Evolutionary conservation across 2,888 invertebrate species (phyloP).

Genomic region (Eledona agricola): DNA sequence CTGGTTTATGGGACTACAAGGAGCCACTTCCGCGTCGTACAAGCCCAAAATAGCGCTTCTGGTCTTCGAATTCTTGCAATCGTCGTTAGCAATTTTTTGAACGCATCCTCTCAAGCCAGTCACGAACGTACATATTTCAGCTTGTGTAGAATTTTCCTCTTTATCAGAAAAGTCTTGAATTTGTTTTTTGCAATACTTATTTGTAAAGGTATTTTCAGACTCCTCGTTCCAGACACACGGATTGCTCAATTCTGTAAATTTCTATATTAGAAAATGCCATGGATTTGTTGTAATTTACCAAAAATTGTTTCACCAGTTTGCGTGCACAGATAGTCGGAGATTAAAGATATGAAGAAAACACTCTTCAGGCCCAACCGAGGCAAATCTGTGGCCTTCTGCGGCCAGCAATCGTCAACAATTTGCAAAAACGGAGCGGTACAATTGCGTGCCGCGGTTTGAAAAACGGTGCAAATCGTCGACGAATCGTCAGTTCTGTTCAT

Average conservation of each 20-base stretch:
- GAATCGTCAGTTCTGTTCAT: constrained; percentile 20
- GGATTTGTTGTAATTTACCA: constrained; percentile 4
- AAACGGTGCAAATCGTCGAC: constrained; percentile 12
- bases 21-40: constrained; percentile 15
- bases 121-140: constrained; percentile 7
- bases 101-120: constrained; percentile 12
- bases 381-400: constrained; percentile 15
- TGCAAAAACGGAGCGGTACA: constrained; percentile 15
- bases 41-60: constrained; percentile 6
- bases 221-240: constrained; percentile 20
- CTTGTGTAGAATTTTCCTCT: constrained; percentile 7
- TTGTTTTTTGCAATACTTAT: constrained; percentile 12
- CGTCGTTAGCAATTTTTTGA: background rate
- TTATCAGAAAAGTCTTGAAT: constrained; percentile 1
- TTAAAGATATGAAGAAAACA: constrained; percentile 13
- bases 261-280: background rate
- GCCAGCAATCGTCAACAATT: constrained; percentile 19
- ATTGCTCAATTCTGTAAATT: constrained; percentile 14
- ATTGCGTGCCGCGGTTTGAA: constrained; percentile 11
- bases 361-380: constrained; percentile 20
- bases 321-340: constrained; percentile 15
- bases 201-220: constrained; percentile 3
- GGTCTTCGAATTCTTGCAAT: constrained; percentile 18
- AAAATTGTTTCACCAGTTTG: constrained; percentile 23
- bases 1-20: constrained; percentile 16